phyloP scores from a whole-genome alignment of 2,888 invertebrate species.

The Drosophila mettleri region DNA sequence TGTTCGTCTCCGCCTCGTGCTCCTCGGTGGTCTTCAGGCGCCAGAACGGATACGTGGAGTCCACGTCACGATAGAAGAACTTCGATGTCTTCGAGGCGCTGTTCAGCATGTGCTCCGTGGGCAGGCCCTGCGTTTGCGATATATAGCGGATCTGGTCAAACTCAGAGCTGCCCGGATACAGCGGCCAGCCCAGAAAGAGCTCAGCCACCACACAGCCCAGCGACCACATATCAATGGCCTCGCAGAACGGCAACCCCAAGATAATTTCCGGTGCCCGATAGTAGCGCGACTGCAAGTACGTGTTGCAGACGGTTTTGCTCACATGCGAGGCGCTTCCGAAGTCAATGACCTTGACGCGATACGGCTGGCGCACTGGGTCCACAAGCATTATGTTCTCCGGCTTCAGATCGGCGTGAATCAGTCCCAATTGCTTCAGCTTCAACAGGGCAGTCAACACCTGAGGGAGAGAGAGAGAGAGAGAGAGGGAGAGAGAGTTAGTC shows the following conservation, averaged over 20 bases:
- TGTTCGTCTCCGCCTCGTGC: slow-evolving; percentile 98
- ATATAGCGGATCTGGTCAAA: slow-evolving; percentile 98
- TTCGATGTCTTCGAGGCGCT: slow-evolving; percentile 99
- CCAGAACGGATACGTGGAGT: slow-evolving; percentile 95
- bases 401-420: slow-evolving; percentile 99
- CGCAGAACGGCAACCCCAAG: slow-evolving; percentile 98
- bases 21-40: slow-evolving; percentile 97
- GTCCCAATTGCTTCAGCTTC: slow-evolving; percentile 94
- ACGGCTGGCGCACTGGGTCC: slow-evolving; percentile 98
- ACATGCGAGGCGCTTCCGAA: slow-evolving; percentile 99
- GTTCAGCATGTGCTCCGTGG: slow-evolving; percentile 98
- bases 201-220: slow-evolving; percentile 99
- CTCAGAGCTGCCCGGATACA: slow-evolving; percentile 99
- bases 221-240: slow-evolving; percentile 99
- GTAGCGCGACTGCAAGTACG: slow-evolving; percentile 99
- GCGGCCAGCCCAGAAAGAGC: slow-evolving; percentile 99
- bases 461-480: not conserved
- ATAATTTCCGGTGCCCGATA: slow-evolving; percentile 99
- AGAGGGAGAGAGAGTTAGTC: not conserved
- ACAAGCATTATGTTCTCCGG: slow-evolving; percentile 99
- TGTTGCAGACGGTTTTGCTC: slow-evolving; percentile 99
- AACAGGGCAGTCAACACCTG: slow-evolving; percentile 89
- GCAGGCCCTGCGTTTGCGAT: slow-evolving; percentile 98
- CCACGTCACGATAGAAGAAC: slow-evolving; percentile 98
- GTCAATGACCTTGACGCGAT: slow-evolving; percentile 99